Percentiles rank a stretch among this genome's conserved stretches.
Conservation (phyloP, 2,888 invertebrate species). For the Melanostoma mellinum region DNA sequence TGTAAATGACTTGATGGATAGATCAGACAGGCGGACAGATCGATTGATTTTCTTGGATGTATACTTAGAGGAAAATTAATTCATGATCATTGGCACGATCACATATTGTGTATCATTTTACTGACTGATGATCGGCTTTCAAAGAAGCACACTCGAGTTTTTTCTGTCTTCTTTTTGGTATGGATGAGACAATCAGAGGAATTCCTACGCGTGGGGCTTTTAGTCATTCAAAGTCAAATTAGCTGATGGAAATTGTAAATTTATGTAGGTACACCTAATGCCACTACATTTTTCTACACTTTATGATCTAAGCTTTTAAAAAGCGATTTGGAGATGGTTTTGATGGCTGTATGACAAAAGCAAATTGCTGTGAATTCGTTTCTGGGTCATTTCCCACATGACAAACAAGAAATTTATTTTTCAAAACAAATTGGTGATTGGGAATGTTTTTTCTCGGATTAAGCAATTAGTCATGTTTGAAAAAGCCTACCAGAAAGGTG, state of each 20-base stretch:
- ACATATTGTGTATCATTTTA: slow-evolving; percentile 36
- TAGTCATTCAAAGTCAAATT: slow-evolving; percentile 19
- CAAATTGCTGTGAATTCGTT: slow-evolving; percentile 48
- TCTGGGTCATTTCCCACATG: slow-evolving; percentile 52
- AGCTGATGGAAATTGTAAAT: slow-evolving; percentile 14
- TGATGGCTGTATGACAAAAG: slow-evolving; percentile 4
- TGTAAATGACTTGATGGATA: slow-evolving; percentile 63
- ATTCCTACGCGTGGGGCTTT: slow-evolving; percentile 33
- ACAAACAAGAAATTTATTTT: slow-evolving; percentile 36
- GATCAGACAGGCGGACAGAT: slow-evolving; percentile 61
- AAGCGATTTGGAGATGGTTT: slow-evolving; percentile 12
- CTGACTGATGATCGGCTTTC: slow-evolving; percentile 46
- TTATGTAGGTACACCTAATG: slow-evolving; percentile 36
- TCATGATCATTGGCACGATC: slow-evolving; percentile 70
- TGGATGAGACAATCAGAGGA: neutral
- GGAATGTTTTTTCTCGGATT: slow-evolving; percentile 34
- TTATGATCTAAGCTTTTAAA: slow-evolving; percentile 13
- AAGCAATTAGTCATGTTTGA: slow-evolving; percentile 40
- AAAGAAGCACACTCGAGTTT: slow-evolving; percentile 10
- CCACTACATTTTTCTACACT: slow-evolving; percentile 20
- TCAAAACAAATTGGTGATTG: slow-evolving; percentile 13
- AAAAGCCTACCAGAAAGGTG: neutral
- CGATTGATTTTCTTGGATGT: slow-evolving; percentile 60
- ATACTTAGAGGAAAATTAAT: slow-evolving; percentile 62
- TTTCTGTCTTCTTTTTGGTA: neutral